phyloP scores from a whole-genome alignment of 2,797 vertebrate species.

The Cichlasoma orientale region DNA sequence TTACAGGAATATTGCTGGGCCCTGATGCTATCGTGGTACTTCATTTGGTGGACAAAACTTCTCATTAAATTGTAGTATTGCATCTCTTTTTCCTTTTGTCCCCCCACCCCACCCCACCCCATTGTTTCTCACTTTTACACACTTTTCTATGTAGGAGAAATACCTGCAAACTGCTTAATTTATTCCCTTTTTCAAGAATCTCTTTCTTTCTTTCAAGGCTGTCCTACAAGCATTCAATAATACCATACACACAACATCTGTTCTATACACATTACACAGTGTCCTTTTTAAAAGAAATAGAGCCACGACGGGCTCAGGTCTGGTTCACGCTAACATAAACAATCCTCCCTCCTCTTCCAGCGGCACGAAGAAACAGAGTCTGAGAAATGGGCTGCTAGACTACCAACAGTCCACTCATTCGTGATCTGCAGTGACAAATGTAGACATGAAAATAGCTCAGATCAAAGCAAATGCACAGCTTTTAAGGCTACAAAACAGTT shows the following conservation, averaged over 20 bases:
- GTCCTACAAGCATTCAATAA: not conserved
- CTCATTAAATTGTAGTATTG: constrained; percentile 33
- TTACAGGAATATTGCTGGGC: constrained; percentile 58
- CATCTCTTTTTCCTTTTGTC: constrained; percentile 4
- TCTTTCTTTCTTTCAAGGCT: not conserved
- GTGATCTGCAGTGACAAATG: constrained; percentile 44
- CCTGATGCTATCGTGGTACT: constrained; percentile 66
- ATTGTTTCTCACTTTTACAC: not conserved
- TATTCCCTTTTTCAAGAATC: constrained; percentile 20
- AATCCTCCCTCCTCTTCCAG: constrained; percentile 53
- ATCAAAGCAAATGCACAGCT: constrained; percentile 45
- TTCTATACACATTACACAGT: constrained; percentile 32
- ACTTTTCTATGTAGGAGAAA: not conserved
- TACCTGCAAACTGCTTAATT: not conserved
- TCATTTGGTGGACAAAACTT: constrained; percentile 53
- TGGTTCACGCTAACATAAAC: constrained; percentile 68
- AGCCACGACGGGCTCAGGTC: constrained; percentile 47
- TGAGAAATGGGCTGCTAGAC: constrained; percentile 50
- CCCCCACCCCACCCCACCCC: not conserved
- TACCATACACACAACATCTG: constrained; percentile 36
- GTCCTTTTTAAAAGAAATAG: constrained; percentile 57
- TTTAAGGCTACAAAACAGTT: constrained; percentile 23
- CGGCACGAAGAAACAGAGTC: constrained; percentile 19
- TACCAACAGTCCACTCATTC: constrained; percentile 35
- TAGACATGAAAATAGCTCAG: constrained; percentile 32